Base-by-base conservation (phyloP, 2,797 vertebrate species). In the Mormyrops boulengeri region DNA sequence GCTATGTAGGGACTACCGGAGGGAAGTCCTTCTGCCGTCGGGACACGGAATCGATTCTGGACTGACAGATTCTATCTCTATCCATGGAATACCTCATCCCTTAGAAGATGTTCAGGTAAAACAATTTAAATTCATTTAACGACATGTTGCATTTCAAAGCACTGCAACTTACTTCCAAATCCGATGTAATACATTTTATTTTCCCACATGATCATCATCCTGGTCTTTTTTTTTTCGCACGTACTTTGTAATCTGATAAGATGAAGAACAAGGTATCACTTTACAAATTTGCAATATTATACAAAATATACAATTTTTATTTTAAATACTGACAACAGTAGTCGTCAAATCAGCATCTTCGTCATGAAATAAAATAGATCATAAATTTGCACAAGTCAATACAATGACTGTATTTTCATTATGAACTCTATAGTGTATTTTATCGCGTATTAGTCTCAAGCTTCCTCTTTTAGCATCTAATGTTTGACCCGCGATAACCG, bases 101-200 rank as follows among this genome's bases (percentile, higher is more conserved):
- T 96, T 99, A 96, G 98, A 99, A 95, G 98, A 99, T 89, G 98
- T 99, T 91, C 97, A 98, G 98, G 98, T 99, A 96, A 98, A 96
- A 88, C 87, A 5, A 49, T 19, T 60, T n/a, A 77, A 77, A 4
- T 7, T 34, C 30, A 12, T 12, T 38, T 49, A 30, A 73, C 50
- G 88, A 87, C 49, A 19, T 55, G 12, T 60, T 26, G 30, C 49
- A 38, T 55, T 87, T 34, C 6, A 87, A 57, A 17, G 5, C 38
- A 38, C 22, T 12, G 50, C 49, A 30, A 6, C n/a, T 49, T n/a
- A 4, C 19, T 85, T 26, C 49, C 44, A 53, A 6, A 6, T 30
- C 84, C n/a, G 49, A 6, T 47, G 3, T 47, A 41, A 77, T 41
- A 38, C 69, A 41, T 77, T 77, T 41, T 6, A 77, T 77, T 41